phyloP scores from a whole-genome alignment of 2,113 vertebrate genomes.

The Tachuris rubrigastra region DNA sequence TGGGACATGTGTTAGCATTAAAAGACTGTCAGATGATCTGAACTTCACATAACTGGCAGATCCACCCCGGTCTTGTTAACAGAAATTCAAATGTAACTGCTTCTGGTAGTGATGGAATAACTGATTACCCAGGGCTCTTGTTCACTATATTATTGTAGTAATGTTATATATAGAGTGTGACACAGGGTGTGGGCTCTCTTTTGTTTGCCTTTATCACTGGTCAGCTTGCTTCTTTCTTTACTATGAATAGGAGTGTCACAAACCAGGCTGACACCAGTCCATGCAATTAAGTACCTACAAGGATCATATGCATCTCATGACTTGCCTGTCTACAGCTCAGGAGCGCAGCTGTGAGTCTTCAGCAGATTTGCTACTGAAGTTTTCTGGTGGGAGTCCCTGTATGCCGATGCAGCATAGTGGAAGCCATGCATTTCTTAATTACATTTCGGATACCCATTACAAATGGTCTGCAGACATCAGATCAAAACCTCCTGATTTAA shows the following conservation, averaged over 20 bases:
- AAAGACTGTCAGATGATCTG: not conserved
- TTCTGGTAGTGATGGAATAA: not conserved
- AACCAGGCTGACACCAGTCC: not conserved
- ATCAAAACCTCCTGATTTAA: not conserved
- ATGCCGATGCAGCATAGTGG: not conserved
- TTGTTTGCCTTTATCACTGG: not conserved
- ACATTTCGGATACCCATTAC: not conserved
- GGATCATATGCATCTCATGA: fast-evolving
- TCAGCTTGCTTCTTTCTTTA: not conserved
- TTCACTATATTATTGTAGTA: not conserved
- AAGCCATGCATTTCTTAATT: not conserved
- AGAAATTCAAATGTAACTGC: not conserved
- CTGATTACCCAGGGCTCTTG: not conserved
- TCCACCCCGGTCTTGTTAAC: not conserved
- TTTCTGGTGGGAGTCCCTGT: not conserved
- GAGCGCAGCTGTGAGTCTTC: not conserved
- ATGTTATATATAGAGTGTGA: not conserved
- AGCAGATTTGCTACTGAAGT: not conserved
- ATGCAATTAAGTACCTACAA: not conserved
- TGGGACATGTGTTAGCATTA: not conserved
- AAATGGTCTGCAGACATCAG: not conserved
- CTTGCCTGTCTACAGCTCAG: not conserved
- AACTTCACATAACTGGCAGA: not conserved
- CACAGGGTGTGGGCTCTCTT: not conserved
- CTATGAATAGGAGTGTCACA: not conserved